Evolutionary conservation across 2,888 invertebrate species (phyloP).

Genomic region (Aelia acuminata): DNA sequence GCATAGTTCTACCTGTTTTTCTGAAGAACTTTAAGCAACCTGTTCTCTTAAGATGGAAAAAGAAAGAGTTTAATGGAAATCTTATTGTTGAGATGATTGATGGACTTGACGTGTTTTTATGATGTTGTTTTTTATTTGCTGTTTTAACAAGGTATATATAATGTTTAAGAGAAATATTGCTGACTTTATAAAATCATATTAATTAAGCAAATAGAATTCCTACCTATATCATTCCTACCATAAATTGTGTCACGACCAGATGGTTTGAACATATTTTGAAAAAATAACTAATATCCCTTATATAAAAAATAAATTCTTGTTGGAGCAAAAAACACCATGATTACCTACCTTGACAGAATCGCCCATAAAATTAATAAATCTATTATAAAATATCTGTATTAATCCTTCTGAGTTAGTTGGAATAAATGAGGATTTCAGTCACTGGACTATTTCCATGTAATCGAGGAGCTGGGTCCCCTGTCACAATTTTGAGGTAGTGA

Average conservation of each 20-base stretch:
- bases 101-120: background rate
- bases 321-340: background rate
- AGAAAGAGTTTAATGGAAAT: background rate
- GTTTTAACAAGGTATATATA: too few relatives aligned
- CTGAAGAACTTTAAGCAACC: background rate
- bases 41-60: background rate
- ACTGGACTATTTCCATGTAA: background rate
- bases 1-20: background rate
- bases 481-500: background rate
- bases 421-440: background rate
- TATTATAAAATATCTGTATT: background rate
- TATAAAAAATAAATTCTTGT: too few relatives aligned
- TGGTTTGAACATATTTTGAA: background rate
- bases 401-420: conserved; percentile 4
- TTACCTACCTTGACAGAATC: background rate
- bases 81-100: background rate
- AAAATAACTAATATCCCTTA: background rate
- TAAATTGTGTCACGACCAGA: background rate
- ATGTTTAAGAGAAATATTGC: background rate
- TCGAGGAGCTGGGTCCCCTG: background rate
- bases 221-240: background rate
- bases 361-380: background rate
- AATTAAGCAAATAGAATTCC: too few relatives aligned
- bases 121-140: background rate
- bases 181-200: background rate